Evolutionary conservation across 2,888 invertebrate species (phyloP), one percentile per base, ranked within the genome.

Genomic region (Drosophila imparisetae): DNA sequence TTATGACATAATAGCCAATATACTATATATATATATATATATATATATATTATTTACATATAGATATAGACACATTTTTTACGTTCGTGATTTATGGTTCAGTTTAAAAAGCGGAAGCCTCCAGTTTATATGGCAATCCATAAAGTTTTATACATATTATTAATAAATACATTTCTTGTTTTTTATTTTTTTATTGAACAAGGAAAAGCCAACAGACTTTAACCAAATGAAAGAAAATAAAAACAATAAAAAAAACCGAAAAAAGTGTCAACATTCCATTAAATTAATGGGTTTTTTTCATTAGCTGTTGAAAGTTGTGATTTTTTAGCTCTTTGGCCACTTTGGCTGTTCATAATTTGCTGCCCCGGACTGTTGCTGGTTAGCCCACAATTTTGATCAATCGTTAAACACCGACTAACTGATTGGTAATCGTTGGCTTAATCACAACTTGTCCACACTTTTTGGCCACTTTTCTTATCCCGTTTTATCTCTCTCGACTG

Each of bases 1-100:
- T 85, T 85, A 85, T 85, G 85, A 87, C 80, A 87, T 89, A 89
- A 85, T 85, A 55, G 48, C 58, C 57, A 74, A 76, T 61, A 59
- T 30, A 38, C 49, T 50, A 24, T 34, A 52, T 36, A 61, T 15
- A 55, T 42, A 59, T 13, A 29, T 27, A 63, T 24, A 53, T 45
- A 45, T 24, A 48, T 45, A 40, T 7, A 66, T 45, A 49, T 29
- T 49, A 54, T 48, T 49, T 29, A 6, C 34, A 29, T 66, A 21
- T 60, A 60, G 6, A 21, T 50, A 13, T 60, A 11, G 36, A 18
- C 13, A 60, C 18, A 27, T 10, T 42, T 27, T 42, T 21, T 5
- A 57, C 62, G 50, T 52, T 76, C 65, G 49, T 83, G 88, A 85
- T 87, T 83, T 80, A 85, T 83, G 61, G 85, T 30, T 65, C 74